phyloP scores from a whole-genome alignment of 2,797 vertebrate genomes.

The Pseudochirops cupreus region DNA sequence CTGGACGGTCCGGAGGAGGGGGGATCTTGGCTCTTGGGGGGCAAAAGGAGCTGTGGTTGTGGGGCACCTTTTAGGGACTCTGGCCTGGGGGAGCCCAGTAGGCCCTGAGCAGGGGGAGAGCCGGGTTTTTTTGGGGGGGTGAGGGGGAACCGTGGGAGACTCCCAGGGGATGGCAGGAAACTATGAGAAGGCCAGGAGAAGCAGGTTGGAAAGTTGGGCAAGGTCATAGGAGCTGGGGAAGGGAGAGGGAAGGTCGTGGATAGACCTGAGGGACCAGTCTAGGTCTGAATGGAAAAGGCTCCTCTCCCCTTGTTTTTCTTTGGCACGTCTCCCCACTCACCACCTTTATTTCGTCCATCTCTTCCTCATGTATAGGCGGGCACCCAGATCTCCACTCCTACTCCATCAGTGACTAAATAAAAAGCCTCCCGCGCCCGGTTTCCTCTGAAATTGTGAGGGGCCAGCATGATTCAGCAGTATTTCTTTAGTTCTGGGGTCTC shows the following conservation, averaged over 20 bases:
- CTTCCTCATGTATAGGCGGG: not conserved
- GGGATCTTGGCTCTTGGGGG: not conserved
- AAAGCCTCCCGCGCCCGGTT: not conserved
- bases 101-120: not conserved
- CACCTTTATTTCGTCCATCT: not conserved
- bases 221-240: constrained; percentile 59
- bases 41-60: not conserved
- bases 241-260: not conserved
- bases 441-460: not conserved
- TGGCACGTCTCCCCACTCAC: not conserved
- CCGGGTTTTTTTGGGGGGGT: not conserved
- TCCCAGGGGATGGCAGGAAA: not conserved
- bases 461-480: not conserved
- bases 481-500: not conserved
- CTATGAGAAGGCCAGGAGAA: not conserved
- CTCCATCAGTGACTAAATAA: not conserved
- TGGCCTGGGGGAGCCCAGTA: too few species aligned
- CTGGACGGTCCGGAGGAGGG: too few species aligned
- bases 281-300: not conserved
- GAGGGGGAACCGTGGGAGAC: not conserved
- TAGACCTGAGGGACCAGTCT: not conserved
- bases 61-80: too few species aligned
- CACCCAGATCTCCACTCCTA: not conserved
- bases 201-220: not conserved
- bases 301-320: not conserved